Evolutionary conservation across 2,888 invertebrate genomes (phyloP).

Genomic region (Achlya flavicornis): DNA sequence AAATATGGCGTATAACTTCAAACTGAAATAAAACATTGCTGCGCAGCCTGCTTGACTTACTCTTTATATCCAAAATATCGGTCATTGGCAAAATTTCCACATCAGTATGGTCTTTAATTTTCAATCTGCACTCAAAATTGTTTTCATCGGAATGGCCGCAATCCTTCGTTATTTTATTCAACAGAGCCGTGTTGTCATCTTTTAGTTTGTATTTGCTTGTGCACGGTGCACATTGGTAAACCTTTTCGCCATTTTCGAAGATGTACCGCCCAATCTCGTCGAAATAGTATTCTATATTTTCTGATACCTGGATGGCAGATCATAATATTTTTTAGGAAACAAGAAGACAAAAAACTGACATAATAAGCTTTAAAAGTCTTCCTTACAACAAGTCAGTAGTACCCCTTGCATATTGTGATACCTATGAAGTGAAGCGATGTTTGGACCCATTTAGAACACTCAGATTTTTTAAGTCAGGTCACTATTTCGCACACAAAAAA

Average conservation of each 20-base stretch:
- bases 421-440: too few species aligned
- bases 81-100: slow-evolving; percentile 45
- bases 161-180: slow-evolving; percentile 49
- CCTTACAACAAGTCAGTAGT: too few species aligned
- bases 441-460: too few species aligned
- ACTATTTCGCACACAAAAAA: too few species aligned
- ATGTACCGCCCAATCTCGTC: slow-evolving; percentile 61
- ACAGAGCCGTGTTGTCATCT: slow-evolving; percentile 33
- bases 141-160: slow-evolving; percentile 54
- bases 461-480: too few species aligned
- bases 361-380: too few species aligned
- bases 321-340: neutral
- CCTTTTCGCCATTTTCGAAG: slow-evolving; percentile 44
- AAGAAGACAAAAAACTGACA: neutral
- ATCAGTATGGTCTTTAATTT: slow-evolving; percentile 41
- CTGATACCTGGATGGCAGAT: slow-evolving; percentile 32
- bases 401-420: too few species aligned
- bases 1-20: too few species aligned
- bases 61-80: slow-evolving; percentile 47
- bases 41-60: slow-evolving; percentile 29
- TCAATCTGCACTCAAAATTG: slow-evolving; percentile 44
- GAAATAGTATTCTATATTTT: slow-evolving; percentile 50
- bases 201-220: slow-evolving; percentile 55
- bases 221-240: slow-evolving; percentile 61
- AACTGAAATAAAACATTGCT: too few species aligned